These are phyloP conservation scores for Amyelois transitella DNA, from an alignment of 1,140 invertebrate species.

Conservation along the genomic window DNA sequence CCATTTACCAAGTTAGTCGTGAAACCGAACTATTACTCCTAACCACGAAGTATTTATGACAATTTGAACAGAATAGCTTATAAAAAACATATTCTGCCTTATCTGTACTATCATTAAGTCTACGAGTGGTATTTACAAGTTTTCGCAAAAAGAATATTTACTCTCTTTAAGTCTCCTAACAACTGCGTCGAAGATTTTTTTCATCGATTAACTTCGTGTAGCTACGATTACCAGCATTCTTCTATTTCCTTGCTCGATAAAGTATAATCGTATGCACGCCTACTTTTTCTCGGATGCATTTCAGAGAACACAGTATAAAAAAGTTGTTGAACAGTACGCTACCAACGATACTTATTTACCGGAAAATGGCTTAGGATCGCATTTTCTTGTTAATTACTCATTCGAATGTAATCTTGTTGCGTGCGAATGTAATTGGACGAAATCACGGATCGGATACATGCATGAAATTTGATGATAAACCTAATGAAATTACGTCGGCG, in stretches of 20 bases:
- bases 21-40: background rate
- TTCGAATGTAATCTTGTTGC: constrained; percentile 15
- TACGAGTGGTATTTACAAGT: background rate
- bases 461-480: background rate
- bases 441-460: background rate
- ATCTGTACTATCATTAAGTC: background rate
- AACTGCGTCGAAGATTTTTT: background rate
- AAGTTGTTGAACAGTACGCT: background rate
- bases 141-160: background rate
- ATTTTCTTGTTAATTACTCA: constrained; percentile 19
- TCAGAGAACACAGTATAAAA: background rate
- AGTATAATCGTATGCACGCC: background rate
- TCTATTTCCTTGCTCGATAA: background rate
- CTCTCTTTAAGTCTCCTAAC: background rate
- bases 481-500: background rate
- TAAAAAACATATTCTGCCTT: background rate
- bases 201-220: background rate
- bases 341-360: constrained; percentile 18
- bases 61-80: background rate
- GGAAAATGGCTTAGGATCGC: constrained; percentile 26
- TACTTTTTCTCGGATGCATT: background rate
- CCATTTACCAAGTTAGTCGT: background rate
- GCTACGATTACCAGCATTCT: background rate
- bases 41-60: background rate
- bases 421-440: background rate